A percentile compares a stretch with the other conserved stretches of the same genome.
Conservation (phyloP, 2,113 vertebrate genomes). For the Chloropsis hardwickii region DNA sequence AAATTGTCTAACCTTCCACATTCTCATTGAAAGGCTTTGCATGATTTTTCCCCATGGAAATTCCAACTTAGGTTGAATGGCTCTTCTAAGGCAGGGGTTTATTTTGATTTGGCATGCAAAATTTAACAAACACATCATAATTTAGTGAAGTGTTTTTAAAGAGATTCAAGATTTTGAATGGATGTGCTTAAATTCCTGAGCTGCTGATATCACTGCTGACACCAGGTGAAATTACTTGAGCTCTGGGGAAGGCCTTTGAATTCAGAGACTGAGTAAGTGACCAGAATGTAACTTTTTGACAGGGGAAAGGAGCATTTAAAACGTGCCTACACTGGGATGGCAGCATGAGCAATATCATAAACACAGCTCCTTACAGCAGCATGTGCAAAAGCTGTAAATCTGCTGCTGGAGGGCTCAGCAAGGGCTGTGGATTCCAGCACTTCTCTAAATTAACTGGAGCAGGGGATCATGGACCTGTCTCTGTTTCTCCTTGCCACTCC, state of each 20-base stretch:
- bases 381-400: background rate
- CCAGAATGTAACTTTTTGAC: background rate
- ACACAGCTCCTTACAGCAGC: background rate
- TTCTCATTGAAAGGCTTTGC: background rate
- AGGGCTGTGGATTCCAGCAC: background rate
- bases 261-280: background rate
- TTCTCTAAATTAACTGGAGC: background rate
- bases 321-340: background rate
- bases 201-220: background rate
- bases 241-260: background rate
- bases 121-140: background rate
- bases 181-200: background rate
- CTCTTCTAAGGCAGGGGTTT: background rate
- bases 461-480: background rate
- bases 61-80: background rate
- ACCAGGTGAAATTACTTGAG: background rate
- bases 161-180: background rate
- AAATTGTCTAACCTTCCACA: background rate
- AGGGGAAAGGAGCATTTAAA: background rate
- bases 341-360: background rate
- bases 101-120: background rate
- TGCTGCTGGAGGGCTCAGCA: background rate
- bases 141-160: background rate
- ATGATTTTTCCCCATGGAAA: background rate
- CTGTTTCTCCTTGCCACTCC: background rate